These are phyloP conservation scores for Drosophila melanosoma DNA, from an alignment of 2,888 invertebrate genomes.

Conservation along the genomic window DNA sequence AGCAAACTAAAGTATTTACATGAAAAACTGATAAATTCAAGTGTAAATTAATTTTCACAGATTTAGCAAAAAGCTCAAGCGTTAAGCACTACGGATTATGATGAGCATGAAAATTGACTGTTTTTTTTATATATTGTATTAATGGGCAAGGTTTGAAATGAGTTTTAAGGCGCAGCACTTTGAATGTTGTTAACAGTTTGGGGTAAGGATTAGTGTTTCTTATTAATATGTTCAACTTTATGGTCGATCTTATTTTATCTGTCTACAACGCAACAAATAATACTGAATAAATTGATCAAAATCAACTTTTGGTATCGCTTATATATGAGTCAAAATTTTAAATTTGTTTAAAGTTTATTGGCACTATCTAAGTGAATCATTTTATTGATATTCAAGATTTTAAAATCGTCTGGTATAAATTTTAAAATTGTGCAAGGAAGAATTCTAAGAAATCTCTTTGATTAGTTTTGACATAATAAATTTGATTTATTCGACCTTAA, in stretches of 20 bases:
- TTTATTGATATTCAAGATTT: neutral
- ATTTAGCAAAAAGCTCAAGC: constrained; percentile 37
- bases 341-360: neutral
- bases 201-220: constrained; percentile 4
- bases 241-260: constrained; percentile 27
- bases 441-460: neutral
- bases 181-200: constrained; percentile 36
- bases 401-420: neutral
- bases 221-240: constrained; percentile 23
- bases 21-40: neutral
- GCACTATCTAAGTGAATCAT: neutral
- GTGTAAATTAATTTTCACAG: neutral
- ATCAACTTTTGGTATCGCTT: constrained; percentile 61
- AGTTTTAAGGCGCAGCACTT: constrained; percentile 35
- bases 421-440: neutral
- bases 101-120: constrained; percentile 2
- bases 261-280: constrained; percentile 74
- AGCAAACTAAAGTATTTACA: constrained; percentile 4
- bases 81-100: constrained; percentile 30
- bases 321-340: constrained; percentile 11
- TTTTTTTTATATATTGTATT: neutral
- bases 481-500: neutral
- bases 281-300: constrained; percentile 74
- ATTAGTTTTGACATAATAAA: neutral
- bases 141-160: constrained; percentile 10